Evolutionary conservation across 1,140 invertebrate species (phyloP).

Genomic region (Leptestheria dahalacensis): DNA sequence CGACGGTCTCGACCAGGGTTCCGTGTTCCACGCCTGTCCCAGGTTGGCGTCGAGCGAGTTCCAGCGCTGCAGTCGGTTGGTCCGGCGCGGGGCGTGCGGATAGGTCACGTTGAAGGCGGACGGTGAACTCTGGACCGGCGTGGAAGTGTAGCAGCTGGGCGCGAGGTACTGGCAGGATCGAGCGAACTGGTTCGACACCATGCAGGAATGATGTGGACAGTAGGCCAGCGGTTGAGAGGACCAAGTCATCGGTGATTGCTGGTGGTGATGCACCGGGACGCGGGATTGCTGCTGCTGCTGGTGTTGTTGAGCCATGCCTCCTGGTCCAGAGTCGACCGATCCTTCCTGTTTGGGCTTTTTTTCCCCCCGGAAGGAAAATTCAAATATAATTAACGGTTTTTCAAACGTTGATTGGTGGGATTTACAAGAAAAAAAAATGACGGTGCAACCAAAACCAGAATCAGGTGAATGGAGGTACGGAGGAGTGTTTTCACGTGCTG

Average conservation of each 20-base stretch:
- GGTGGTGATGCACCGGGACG: background rate
- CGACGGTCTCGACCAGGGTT: background rate
- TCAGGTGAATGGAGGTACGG: no score
- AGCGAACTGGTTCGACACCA: background rate
- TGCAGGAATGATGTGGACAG: background rate
- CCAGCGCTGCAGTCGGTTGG: background rate
- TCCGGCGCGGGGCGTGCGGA: no score
- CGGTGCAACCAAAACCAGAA: no score
- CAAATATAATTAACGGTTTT: no score
- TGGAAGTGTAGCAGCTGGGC: background rate
- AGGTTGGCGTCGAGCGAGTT: background rate
- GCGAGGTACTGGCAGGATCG: background rate
- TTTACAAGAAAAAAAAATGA: no score
- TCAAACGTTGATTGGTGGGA: no score
- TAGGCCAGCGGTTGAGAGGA: background rate
- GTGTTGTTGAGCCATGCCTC: background rate
- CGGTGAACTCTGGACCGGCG: background rate
- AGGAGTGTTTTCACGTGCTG: no score
- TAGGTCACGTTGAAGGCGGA: background rate
- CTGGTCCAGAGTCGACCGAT: no score
- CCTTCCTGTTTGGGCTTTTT: no score
- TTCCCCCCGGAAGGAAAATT: no score
- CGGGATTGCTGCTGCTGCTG: background rate
- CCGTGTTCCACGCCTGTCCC: background rate
- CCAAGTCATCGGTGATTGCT: background rate